A percentile compares a stretch with the other conserved stretches of the same genome.
These are phyloP conservation scores for Ypsolopha sequella DNA, from an alignment of 2,888 invertebrate species.

Conservation along the genomic window DNA sequence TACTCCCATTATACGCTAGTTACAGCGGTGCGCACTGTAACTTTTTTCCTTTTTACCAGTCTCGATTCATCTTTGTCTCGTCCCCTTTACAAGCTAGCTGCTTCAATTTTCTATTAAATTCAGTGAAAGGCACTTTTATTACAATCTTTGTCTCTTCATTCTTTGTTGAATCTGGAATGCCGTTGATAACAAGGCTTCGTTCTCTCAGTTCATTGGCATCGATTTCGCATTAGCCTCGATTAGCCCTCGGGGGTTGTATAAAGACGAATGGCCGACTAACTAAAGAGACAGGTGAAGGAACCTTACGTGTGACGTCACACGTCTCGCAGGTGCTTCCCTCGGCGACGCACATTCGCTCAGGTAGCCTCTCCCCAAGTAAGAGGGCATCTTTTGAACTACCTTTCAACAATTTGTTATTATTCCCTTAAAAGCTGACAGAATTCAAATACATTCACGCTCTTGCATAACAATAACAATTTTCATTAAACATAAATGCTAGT, in stretches of 20 bases:
- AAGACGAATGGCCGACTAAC: neutral
- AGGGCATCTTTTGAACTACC: neutral
- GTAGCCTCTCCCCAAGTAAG: conserved; percentile 14
- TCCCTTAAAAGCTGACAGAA: too few relatives aligned
- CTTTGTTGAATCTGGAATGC: neutral
- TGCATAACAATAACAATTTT: too few relatives aligned
- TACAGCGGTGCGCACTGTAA: conserved; percentile 1
- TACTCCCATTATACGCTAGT: conserved; percentile 19
- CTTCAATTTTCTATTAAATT: neutral
- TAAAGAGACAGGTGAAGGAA: conserved; percentile 41
- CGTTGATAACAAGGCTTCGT: too few relatives aligned
- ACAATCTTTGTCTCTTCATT: neutral
- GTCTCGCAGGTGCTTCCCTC: conserved; percentile 39
- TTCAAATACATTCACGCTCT: too few relatives aligned
- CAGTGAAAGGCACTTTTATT: neutral
- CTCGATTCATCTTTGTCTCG: conserved; percentile 1
- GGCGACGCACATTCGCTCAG: conserved; percentile 17
- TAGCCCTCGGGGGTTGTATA: neutral
- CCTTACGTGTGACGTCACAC: conserved; percentile 29
- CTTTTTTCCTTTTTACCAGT: neutral
- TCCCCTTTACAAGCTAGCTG: neutral
- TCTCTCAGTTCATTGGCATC: neutral
- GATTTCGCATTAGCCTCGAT: neutral
- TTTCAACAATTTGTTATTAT: neutral
- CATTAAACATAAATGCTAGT: too few relatives aligned